Evolutionary conservation across 2,113 vertebrate genomes (phyloP).

Genomic region (Dromas ardeola): DNA sequence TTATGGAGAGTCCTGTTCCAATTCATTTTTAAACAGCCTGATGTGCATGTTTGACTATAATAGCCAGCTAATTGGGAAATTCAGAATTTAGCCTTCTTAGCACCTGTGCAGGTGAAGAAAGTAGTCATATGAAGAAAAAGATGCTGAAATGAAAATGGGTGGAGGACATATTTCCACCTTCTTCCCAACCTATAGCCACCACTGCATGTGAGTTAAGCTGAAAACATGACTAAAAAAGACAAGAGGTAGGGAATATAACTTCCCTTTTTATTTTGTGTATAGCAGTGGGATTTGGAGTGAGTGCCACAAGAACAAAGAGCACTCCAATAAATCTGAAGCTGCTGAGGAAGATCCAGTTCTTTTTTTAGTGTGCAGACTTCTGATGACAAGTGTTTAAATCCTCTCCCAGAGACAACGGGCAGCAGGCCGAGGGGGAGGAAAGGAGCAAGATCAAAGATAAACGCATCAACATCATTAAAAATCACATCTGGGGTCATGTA

Average conservation of each 20-base stretch:
- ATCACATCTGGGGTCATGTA: neutral
- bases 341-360: neutral
- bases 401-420: neutral
- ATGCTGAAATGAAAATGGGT: neutral
- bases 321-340: neutral
- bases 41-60: neutral
- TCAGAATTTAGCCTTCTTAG: neutral
- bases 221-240: neutral
- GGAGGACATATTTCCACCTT: neutral
- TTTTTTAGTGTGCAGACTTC: neutral
- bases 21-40: neutral
- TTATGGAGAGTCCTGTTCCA: neutral
- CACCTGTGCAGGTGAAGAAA: neutral
- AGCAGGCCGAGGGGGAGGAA: neutral
- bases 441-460: neutral
- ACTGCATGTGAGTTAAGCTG: neutral
- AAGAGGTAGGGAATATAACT: neutral
- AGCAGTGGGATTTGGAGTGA: neutral
- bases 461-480: neutral
- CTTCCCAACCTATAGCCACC: neutral
- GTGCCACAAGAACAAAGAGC: neutral
- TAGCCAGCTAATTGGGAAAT: neutral
- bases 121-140: neutral
- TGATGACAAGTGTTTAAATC: neutral
- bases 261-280: neutral